These are phyloP conservation scores for Caiman crocodilus DNA, from an alignment of 2,797 vertebrate species.

Conservation along the genomic window DNA sequence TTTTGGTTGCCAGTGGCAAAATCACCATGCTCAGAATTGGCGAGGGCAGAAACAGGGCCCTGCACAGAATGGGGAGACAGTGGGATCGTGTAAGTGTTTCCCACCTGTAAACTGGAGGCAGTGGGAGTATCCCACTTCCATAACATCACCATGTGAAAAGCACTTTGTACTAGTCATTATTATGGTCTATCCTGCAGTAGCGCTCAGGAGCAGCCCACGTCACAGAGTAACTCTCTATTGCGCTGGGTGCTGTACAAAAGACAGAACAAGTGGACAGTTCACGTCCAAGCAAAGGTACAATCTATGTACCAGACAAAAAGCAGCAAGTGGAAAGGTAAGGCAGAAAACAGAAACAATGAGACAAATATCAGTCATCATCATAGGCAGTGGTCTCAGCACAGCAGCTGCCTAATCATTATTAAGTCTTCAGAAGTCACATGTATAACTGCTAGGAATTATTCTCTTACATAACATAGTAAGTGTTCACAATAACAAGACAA, in stretches of 20 bases:
- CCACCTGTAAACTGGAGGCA: background rate
- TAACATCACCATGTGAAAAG: background rate
- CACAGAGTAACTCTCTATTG: background rate
- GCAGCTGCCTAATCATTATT: background rate
- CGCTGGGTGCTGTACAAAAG: background rate
- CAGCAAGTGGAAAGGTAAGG: background rate
- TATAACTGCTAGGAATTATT: background rate
- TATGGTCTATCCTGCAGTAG: background rate
- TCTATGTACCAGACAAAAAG: background rate
- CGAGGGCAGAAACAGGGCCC: background rate
- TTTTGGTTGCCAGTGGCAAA: background rate
- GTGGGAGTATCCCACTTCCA: background rate
- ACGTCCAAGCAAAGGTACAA: background rate
- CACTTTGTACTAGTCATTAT: background rate
- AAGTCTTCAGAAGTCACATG: background rate
- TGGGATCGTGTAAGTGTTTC: background rate
- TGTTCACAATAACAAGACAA: background rate
- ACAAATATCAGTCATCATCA: background rate
- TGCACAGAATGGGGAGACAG: background rate
- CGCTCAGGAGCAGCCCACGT: background rate
- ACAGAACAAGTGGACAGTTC: background rate
- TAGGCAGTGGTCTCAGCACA: background rate
- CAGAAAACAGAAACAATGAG: background rate
- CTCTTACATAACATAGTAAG: background rate
- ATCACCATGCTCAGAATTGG: background rate